Base-by-base conservation (phyloP, 2,113 vertebrate genomes). In the Nematolebias whitei region DNA sequence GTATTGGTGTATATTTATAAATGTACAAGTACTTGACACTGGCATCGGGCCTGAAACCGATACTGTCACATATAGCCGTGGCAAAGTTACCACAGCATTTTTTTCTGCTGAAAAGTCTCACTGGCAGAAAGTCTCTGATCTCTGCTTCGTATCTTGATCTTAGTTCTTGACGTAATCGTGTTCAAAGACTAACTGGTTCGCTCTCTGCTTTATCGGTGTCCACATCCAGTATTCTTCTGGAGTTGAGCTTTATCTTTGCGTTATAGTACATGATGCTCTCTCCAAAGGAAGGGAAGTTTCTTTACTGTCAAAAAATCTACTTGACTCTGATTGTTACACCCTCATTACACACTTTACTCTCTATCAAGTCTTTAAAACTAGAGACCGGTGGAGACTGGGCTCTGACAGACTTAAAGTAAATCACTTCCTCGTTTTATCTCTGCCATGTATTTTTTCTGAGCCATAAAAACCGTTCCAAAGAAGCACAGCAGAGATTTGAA, bases 201-300 rank as follows among this genome's bases (percentile, higher is more conserved):
- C 7, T 20, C 5, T 20, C 45, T 1, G 12, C 3, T 50, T 63
- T 64, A 64, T 83, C 70, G 2, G 8, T 0, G 40, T 69, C 51
- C 55, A 49, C 60, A 82, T 76, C 70, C 68, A 67, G 67, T 15
- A 2, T 44, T 63, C n/a, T 35, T 73, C 35, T 6, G 1, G 8
- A 50, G 51, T 29, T 1, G 18, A 32, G 52, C 48, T 54, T 71
- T 60, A 76, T 83, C 79, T 80, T 55, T 68, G 53, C 48, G 58
- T 69, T 79, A 87, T 79, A 74, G 82, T 79, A 79, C 52, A 81
- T 80, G 85, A 88, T 84, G 79, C 76, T 63, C 52, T 63, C 52
- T 35, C 62, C 76, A 64, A 65, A 74, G 47, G 23, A 45, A 15
- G 15, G 22, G 38, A 19, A 35, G 23, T 32, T 65, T 71, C 60